Base-by-base conservation (phyloP, 2,797 vertebrate species). In the Anguilla marmorata region DNA sequence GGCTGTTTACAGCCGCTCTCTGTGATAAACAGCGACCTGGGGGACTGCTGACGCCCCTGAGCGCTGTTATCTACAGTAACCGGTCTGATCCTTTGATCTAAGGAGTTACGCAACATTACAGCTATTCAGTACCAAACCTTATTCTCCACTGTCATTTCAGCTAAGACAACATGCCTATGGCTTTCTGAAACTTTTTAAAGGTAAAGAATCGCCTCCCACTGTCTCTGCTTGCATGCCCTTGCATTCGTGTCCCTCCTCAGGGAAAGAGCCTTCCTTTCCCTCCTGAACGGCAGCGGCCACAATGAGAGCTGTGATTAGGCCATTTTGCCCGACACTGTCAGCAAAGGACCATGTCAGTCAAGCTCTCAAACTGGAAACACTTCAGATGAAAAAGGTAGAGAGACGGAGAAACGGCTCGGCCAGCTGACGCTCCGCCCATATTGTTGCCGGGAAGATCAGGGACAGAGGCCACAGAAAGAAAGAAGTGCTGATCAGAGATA, bases 151-250 rank as follows among this genome's bases (percentile, higher is more conserved):
- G 21, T 69, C 7, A 30, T 56, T 41, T 24, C 82, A 74, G 87
- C 50, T 56, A 83, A 66, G n/a, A 4, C 21, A 16, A 88, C 88
- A 91, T 91, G 83, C 86, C 74, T 87, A 87, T 89, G 84, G 66
- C 87, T 89, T 86, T 87, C 79, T 88, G 86, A 50, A 87, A 86
- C 69, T 90, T 87, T 90, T 90, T 90, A 90, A 90, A 90, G 92
- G 88, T 50, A 86, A 3, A 89, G 88, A 85, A 37, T 60, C 21
- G 41, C 12, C 50, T 6, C 16, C 33, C 27, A 33, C 52, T 89
- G n/a, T 88, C 60, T 88, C 16, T 76, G 8, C 37, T 45, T 24
- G 19, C 30, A 16, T 24, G 7, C 37, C n/a, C 16, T 37, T 69
- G 37, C 63, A 63, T 74, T 88, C 76, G 66, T 45, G 21, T 8